A percentile compares a stretch with the other conserved stretches of the same genome.
These are phyloP conservation scores for Eugnorisma glareosa DNA, from an alignment of 2,888 invertebrate genomes.

Conservation along the genomic window DNA sequence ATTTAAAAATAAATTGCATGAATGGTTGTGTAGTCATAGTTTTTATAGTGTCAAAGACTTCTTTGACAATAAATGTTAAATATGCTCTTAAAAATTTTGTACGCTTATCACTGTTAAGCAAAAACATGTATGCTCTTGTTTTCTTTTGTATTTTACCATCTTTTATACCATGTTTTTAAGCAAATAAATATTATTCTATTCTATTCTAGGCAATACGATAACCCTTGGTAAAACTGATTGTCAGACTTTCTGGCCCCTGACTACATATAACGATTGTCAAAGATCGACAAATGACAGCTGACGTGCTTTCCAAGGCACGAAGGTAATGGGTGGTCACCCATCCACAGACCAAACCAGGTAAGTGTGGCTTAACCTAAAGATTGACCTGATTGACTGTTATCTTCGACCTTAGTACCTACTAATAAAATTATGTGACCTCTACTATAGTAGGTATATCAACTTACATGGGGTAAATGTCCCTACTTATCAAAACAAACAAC, in stretches of 20 bases:
- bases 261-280: background rate
- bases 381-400: background rate
- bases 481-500: slow-evolving; percentile 42
- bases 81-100: too few species aligned
- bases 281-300: background rate
- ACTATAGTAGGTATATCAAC: background rate
- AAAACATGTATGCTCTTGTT: too few species aligned
- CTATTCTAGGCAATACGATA: background rate
- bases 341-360: background rate
- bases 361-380: background rate
- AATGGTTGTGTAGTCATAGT: too few species aligned
- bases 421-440: background rate
- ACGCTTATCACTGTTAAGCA: too few species aligned
- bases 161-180: too few species aligned
- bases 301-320: background rate
- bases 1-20: too few species aligned
- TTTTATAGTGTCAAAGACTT: too few species aligned
- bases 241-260: background rate
- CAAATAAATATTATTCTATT: too few species aligned
- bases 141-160: too few species aligned
- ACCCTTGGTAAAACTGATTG: background rate
- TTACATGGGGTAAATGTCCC: slow-evolving; percentile 12
- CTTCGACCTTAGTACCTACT: background rate
- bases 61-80: too few species aligned
- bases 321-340: background rate